Conservation (phyloP, 2,888 invertebrate species). For the Vandiemenella viatica region DNA sequence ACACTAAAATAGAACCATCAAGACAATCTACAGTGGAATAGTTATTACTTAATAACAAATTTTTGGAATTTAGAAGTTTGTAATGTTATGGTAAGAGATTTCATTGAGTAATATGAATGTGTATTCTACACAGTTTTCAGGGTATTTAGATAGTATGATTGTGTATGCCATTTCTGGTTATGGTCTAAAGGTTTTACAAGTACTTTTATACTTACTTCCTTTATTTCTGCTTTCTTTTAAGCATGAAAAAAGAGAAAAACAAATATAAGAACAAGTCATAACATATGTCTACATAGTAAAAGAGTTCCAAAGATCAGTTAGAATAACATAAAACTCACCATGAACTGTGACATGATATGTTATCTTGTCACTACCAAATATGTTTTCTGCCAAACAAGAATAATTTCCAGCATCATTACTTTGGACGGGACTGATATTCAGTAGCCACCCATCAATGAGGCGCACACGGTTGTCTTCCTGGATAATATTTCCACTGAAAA, state of each 20-base stretch:
- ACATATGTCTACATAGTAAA: too few species aligned
- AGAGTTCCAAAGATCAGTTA: too few species aligned
- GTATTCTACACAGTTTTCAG: too few species aligned
- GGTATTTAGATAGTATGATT: too few species aligned
- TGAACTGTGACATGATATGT: slow-evolving; percentile 20
- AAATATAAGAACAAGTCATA: background rate
- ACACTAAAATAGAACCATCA: too few species aligned
- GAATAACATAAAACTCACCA: slow-evolving; percentile 4
- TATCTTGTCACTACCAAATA: slow-evolving; percentile 24
- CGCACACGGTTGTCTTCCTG: slow-evolving; percentile 7
- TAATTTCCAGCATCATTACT: slow-evolving; percentile 79
- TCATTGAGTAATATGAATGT: too few species aligned
- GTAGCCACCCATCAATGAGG: slow-evolving; percentile 23
- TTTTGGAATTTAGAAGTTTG: too few species aligned
- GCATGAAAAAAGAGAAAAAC: slow-evolving; percentile 3
- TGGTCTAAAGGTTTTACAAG: too few species aligned
- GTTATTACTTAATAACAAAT: too few species aligned
- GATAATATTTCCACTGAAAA: slow-evolving; percentile 6
- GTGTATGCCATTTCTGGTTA: too few species aligned
- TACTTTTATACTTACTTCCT: slow-evolving; percentile 10
- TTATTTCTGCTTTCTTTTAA: slow-evolving; percentile 9
- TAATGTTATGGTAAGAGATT: too few species aligned
- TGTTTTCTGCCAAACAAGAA: slow-evolving; percentile 60
- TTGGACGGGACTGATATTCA: slow-evolving; percentile 35
- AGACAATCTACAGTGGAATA: too few species aligned